Evolutionary conservation across 1,140 invertebrate species (phyloP).

Genomic region (Cecropterus lyciades): DNA sequence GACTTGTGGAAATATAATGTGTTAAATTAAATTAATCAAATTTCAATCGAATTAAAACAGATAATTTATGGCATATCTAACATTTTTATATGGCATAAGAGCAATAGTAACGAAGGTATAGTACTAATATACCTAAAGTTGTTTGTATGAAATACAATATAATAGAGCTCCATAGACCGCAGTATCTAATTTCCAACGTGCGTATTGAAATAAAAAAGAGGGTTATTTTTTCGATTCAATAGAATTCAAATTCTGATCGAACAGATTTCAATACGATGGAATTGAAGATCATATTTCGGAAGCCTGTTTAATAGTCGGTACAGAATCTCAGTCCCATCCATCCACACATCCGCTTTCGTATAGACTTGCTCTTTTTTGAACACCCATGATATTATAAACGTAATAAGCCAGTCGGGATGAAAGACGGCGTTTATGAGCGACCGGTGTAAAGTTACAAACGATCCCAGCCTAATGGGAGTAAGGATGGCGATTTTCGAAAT

Average conservation of each 20-base stretch:
- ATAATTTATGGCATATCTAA: too few species aligned
- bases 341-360: conserved; percentile 59
- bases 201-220: background rate
- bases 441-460: conserved; percentile 68
- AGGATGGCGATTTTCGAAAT: conserved; percentile 1
- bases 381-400: conserved; percentile 51
- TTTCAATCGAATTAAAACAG: too few species aligned
- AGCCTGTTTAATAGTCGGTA: conserved; percentile 62
- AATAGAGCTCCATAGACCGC: too few species aligned
- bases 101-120: too few species aligned
- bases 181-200: too few species aligned
- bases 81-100: too few species aligned
- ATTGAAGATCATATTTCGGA: conserved; percentile 61
- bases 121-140: too few species aligned
- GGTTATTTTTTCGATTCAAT: too few species aligned
- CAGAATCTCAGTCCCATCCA: conserved; percentile 47
- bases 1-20: too few species aligned
- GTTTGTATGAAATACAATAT: too few species aligned
- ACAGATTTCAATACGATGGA: conserved; percentile 24
- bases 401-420: conserved; percentile 74
- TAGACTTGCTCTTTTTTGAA: conserved; percentile 57
- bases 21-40: too few species aligned
- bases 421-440: conserved; percentile 70
- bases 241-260: conserved; percentile 27
- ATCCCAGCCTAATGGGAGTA: conserved; percentile 40